Evolutionary conservation across 2,113 vertebrate species (phyloP).

Genomic region (Daubentonia madagascariensis): DNA sequence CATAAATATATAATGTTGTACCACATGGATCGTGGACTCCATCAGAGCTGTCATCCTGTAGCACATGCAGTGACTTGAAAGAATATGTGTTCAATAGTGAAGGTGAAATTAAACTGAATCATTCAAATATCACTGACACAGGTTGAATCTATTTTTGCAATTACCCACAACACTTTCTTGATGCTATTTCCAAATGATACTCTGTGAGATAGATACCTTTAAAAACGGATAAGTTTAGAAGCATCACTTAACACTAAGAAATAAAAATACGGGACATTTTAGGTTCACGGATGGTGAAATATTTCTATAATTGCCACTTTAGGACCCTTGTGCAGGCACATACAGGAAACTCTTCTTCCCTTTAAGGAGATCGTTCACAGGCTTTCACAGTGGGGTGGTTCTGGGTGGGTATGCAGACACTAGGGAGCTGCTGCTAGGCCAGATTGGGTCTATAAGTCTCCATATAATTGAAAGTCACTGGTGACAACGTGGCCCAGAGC

Average conservation of each 20-base stretch:
- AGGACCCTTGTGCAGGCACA: accelerated
- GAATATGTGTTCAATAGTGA: neutral
- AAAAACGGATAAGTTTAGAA: neutral
- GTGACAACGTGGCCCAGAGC: constrained; percentile 46
- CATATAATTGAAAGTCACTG: neutral
- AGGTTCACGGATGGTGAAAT: neutral
- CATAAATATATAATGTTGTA: neutral
- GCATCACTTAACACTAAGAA: neutral
- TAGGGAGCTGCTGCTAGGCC: neutral
- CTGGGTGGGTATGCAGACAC: neutral
- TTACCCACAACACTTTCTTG: neutral
- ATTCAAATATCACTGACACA: neutral
- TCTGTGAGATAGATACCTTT: neutral
- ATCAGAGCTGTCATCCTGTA: neutral
- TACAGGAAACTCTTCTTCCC: neutral
- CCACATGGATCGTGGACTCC: neutral
- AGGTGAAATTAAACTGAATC: neutral
- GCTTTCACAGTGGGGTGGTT: neutral
- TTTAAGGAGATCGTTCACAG: neutral
- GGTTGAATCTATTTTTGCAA: constrained; percentile 10
- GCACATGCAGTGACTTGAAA: neutral
- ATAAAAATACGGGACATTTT: neutral
- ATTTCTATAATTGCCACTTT: neutral
- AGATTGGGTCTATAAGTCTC: constrained; percentile 26
- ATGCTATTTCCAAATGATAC: neutral